phyloP scores from a whole-genome alignment of 2,797 vertebrate species.

The Coranthus polyacanthus region DNA sequence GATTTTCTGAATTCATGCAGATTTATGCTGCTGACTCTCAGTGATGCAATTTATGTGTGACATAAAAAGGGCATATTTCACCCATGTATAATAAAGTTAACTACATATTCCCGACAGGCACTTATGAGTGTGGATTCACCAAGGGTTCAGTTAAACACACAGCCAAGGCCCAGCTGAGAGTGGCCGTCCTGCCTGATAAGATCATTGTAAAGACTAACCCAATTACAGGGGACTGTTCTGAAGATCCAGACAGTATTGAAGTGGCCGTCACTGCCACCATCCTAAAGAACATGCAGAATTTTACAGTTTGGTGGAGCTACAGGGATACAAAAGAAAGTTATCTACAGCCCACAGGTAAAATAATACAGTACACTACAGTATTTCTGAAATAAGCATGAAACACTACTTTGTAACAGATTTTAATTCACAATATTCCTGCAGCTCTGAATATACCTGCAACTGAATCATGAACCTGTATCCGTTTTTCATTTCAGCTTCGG shows the following conservation, averaged over 20 bases:
- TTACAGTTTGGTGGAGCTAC: accelerated
- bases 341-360: neutral
- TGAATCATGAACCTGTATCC: neutral
- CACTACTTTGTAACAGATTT: neutral
- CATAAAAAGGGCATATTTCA: neutral
- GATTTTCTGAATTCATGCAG: no score
- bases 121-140: slow-evolving; percentile 77
- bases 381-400: neutral
- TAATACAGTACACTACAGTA: neutral
- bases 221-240: slow-evolving; percentile 62
- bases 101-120: slow-evolving; percentile 64
- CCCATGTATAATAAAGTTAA: neutral
- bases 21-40: neutral
- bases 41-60: neutral
- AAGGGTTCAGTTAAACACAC: slow-evolving; percentile 64
- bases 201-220: slow-evolving; percentile 54
- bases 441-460: neutral
- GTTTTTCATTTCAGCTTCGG: slow-evolving; percentile 23
- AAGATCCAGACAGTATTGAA: accelerated
- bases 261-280: slow-evolving; percentile 38
- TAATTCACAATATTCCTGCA: neutral
- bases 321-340: accelerated
- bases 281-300: neutral
- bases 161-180: slow-evolving; percentile 30
- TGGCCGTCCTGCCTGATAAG: slow-evolving; percentile 76